Base-by-base conservation (phyloP, 1,140 invertebrate genomes). In the Aradophagus sp. region DNA sequence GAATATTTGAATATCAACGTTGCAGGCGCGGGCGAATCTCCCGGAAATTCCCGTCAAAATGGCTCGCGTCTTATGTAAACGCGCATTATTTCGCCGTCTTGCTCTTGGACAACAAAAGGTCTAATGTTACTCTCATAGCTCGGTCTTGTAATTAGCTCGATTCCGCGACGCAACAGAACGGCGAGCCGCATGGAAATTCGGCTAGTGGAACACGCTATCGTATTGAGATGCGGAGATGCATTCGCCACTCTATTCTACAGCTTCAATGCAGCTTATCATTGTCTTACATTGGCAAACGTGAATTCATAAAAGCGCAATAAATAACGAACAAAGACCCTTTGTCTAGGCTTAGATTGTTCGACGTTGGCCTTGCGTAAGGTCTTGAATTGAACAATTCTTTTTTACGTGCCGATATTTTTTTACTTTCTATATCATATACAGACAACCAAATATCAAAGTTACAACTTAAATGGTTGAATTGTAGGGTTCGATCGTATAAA, bases 201-300 rank as follows among this genome's bases (percentile, higher is more conserved):
- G n/a, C 34, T 44, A 36, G 47, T 52, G 53, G 27, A 63, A 63
- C 47, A 52, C 52, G 38, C 8, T 8, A 23, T 5, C 20, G 14
- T 39, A 63, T 45, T 29, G 39, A 53, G 56, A 42, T 44, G 36
- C 31, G 7, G 11, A 29, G 34, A 39, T 39, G 34, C 26, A 42
- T 27, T n/a, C 34, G 27, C 26, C 11, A 38, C 52, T 62, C 45
- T 42, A 12, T 42, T 44, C 23, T 5, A 20, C 16, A 15, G 13
- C 32, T 52, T 44, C 31, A 34, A 35, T 52, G 10, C 17, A 19
- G 45, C 47, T 62, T 62, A 62, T 62, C 47, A 59, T 31, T 45
- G 35, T 59, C 34, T 59, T 38, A 29, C 35, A 16, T 15, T 34
- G 13, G 20, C 31, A 10, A 17, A 36, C 14, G 34, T 41, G 26